Conservation (phyloP, 1,140 invertebrate species). For the Megathymus violae region DNA sequence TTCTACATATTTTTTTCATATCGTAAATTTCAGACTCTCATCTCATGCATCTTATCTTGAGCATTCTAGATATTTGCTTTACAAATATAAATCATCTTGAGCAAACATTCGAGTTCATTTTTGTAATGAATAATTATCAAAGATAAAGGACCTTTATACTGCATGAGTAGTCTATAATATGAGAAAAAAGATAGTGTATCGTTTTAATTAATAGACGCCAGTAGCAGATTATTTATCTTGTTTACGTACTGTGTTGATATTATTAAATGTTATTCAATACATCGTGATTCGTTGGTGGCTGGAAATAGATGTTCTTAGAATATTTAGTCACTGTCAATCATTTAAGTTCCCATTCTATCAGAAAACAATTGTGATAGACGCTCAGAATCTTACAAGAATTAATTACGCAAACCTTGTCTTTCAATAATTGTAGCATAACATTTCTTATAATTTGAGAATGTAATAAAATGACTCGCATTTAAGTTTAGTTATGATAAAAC, state of each 20-base stretch:
- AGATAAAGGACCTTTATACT: constrained; percentile 1
- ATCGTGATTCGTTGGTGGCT: constrained; percentile 26
- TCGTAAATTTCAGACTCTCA: constrained; percentile 10
- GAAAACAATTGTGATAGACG: not conserved
- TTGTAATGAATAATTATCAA: not conserved
- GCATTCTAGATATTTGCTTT: constrained; percentile 3
- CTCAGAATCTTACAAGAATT: not conserved
- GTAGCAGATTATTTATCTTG: constrained; percentile 12
- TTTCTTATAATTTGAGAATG: not conserved
- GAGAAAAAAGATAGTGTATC: constrained; percentile 18
- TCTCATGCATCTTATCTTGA: constrained; percentile 9
- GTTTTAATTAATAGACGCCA: constrained; percentile 26
- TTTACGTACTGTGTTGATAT: constrained; percentile 13
- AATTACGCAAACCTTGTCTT: not conserved
- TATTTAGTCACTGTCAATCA: constrained; percentile 29
- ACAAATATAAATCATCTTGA: constrained; percentile 8
- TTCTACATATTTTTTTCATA: constrained; percentile 32
- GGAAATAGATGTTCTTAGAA: constrained; percentile 29
- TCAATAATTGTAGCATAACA: not conserved
- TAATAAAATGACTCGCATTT: not conserved
- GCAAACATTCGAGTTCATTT: not conserved
- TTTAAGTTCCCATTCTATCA: constrained; percentile 11
- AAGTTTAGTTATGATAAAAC: not conserved
- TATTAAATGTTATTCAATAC: constrained; percentile 30
- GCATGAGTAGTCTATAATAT: constrained; percentile 6